These are phyloP conservation scores for Sinocyclocheilus rhinocerous DNA, from an alignment of 2,113 vertebrate genomes.

Conservation along the genomic window DNA sequence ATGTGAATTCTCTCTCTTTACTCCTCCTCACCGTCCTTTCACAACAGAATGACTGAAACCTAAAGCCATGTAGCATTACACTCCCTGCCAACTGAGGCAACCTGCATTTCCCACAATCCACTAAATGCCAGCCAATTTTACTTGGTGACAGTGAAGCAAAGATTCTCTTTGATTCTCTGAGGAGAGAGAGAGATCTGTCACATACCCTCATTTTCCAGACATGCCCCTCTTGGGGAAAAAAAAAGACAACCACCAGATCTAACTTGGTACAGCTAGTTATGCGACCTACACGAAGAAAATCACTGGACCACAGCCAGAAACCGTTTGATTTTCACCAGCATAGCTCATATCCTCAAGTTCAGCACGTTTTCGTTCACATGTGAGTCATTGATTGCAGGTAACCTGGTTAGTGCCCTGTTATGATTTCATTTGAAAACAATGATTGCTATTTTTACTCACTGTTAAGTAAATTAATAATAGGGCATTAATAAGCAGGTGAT, in stretches of 20 bases:
- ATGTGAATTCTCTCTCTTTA: neutral
- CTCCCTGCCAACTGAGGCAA: neutral
- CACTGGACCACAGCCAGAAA: neutral
- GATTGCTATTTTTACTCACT: neutral
- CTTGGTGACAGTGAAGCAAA: neutral
- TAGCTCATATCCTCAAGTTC: neutral
- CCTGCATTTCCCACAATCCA: conserved; percentile 18
- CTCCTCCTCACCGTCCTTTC: neutral
- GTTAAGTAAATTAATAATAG: neutral
- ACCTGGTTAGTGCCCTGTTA: neutral
- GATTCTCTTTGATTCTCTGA: neutral
- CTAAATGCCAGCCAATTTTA: conserved; percentile 10
- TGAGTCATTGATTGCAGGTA: neutral
- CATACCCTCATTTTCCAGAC: neutral
- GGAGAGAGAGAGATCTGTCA: neutral
- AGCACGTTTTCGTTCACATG: neutral
- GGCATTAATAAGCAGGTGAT: neutral
- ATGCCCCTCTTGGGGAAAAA: neutral
- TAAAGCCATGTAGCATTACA: conserved; percentile 26
- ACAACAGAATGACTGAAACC: conserved; percentile 18
- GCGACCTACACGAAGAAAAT: neutral
- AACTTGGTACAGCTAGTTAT: neutral
- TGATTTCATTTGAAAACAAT: neutral
- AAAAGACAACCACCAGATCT: neutral
- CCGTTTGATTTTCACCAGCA: neutral